These are phyloP conservation scores for Mormyrus proboscirostris DNA, from an alignment of 2,797 vertebrate genomes.

Conservation along the genomic window DNA sequence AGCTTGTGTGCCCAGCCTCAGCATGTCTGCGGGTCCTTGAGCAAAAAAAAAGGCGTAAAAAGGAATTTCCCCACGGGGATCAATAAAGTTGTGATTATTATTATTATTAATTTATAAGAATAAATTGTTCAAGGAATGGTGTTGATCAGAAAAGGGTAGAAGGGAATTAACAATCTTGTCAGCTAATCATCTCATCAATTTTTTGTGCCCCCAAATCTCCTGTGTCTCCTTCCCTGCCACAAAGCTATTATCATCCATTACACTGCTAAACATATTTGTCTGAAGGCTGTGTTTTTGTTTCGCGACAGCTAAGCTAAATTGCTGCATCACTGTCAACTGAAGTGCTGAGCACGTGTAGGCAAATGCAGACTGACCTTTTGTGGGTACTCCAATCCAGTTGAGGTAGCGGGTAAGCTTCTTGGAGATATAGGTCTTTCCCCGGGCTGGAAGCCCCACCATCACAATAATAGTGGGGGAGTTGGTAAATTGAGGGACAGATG, in stretches of 20 bases:
- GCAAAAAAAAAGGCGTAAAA: too few species aligned
- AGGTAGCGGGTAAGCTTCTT: constrained; percentile 85
- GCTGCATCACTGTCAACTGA: neutral
- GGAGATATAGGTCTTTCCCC: constrained; percentile 41
- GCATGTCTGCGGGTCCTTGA: too few species aligned
- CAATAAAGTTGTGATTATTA: too few species aligned
- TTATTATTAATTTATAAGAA: neutral
- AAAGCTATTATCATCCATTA: neutral
- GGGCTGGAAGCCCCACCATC: constrained; percentile 83
- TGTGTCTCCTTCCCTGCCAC: neutral
- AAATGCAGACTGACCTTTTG: constrained; percentile 62
- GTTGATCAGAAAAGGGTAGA: neutral
- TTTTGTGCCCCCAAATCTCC: neutral
- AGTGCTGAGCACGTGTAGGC: neutral
- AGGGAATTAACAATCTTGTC: neutral
- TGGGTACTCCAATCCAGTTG: constrained; percentile 86
- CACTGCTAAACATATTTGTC: neutral
- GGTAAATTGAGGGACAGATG: constrained; percentile 80
- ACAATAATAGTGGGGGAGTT: constrained; percentile 86
- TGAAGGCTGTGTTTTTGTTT: neutral
- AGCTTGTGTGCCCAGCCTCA: too few species aligned
- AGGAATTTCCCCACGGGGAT: too few species aligned
- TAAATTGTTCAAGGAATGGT: neutral
- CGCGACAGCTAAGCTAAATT: neutral
- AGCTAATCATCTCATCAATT: neutral